Evolutionary conservation across 2,113 vertebrate genomes (phyloP).

Genomic region (Dendrocopos noguchii): DNA sequence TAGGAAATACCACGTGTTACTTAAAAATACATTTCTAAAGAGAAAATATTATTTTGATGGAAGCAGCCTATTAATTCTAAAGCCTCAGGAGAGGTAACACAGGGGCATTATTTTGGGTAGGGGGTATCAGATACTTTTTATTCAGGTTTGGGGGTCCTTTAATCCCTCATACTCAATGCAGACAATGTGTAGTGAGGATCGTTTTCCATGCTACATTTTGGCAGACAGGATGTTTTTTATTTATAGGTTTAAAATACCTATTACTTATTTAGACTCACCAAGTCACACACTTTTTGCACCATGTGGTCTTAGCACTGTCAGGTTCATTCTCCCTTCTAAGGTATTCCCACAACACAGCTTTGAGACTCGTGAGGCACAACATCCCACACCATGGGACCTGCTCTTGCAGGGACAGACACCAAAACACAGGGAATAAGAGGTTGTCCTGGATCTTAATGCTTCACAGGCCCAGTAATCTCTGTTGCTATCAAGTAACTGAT

Average conservation of each 20-base stretch:
- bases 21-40: not conserved
- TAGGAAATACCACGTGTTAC: not conserved
- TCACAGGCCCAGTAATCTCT: not conserved
- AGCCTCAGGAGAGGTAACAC: not conserved
- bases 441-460: not conserved
- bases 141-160: not conserved
- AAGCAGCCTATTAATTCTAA: not conserved
- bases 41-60: not conserved
- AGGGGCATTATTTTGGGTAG: not conserved
- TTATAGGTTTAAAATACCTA: not conserved
- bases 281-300: not conserved
- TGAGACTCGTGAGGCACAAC: not conserved
- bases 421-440: not conserved
- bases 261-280: not conserved
- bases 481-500: not conserved
- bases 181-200: not conserved
- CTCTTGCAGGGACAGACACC: not conserved
- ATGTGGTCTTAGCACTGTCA: not conserved
- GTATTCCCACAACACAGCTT: not conserved
- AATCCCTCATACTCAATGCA: not conserved
- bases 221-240: not conserved
- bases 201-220: not conserved
- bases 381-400: not conserved
- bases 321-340: not conserved
- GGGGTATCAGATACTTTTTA: not conserved